Evolutionary conservation across 2,888 invertebrate species (phyloP).

Genomic region (Parnassius mnemosyne): DNA sequence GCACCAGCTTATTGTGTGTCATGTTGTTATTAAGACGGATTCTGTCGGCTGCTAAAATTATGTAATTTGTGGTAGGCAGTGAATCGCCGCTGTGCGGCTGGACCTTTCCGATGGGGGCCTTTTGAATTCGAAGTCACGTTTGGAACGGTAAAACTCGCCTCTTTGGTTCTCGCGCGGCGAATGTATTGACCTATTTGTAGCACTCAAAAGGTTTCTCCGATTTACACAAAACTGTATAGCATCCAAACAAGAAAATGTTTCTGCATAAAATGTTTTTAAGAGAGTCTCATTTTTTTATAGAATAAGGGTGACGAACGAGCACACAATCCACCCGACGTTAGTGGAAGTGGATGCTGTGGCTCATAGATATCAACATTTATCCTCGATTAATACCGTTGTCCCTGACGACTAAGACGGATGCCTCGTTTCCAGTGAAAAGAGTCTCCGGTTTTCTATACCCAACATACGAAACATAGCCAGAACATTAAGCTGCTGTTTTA

Average conservation of each 20-base stretch:
- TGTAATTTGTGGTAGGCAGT: slow-evolving; percentile 62
- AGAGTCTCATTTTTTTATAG: background rate
- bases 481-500: too few relatives aligned
- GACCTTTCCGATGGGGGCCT: slow-evolving; percentile 25
- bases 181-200: slow-evolving; percentile 14
- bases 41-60: slow-evolving; percentile 60
- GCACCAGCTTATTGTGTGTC: slow-evolving; percentile 52
- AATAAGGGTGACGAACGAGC: too few relatives aligned
- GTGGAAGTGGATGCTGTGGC: too few relatives aligned
- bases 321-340: too few relatives aligned
- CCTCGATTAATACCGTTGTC: too few relatives aligned
- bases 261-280: slow-evolving; percentile 12
- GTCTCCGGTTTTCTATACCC: too few relatives aligned
- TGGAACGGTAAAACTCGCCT: slow-evolving; percentile 4
- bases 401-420: too few relatives aligned
- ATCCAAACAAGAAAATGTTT: background rate
- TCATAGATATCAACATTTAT: too few relatives aligned
- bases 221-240: slow-evolving; percentile 8
- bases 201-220: slow-evolving; percentile 16
- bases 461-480: too few relatives aligned
- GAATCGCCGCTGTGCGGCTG: slow-evolving; percentile 34
- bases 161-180: slow-evolving; percentile 3
- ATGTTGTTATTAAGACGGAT: slow-evolving; percentile 65
- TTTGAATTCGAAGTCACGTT: slow-evolving; percentile 12
- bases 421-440: too few relatives aligned